Evolutionary conservation across 1,140 invertebrate genomes (phyloP), one percentile per base, ranked within the genome.

Genomic region (Dinoponera quadriceps): DNA sequence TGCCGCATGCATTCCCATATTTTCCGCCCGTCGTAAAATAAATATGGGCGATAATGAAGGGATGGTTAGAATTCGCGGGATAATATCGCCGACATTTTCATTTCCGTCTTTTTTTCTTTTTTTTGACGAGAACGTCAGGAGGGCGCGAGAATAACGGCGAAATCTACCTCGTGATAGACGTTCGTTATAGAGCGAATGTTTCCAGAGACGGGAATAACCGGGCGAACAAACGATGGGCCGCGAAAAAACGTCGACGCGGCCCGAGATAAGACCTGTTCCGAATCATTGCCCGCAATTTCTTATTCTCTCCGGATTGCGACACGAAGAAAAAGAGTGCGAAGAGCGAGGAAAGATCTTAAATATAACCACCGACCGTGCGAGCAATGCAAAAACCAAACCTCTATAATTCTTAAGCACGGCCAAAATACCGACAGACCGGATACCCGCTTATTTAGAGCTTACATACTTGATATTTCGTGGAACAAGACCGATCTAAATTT

Each of bases 261-360:
- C 29, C 38, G 14, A 51, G 66, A 55, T 49, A 57, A 55, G 33
- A 51, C 66, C 25, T 69, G 85, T 87, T 84, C 68, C 85, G 73
- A 86, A 83, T 86, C 81, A 86, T 87, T 87, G 72, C 80, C 20
- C 66, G 65, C 84, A 44, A 83, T 85, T 86, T 87, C 81, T 83
- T 83, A 84, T 86, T 86, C 73, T 69, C 72, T 77, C 20, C 55
- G 65, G 78, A 83, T 63, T 75, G 38, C 57, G n/a, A 38, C 16
- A 18, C 11, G 18, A 27, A 66, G 55, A 48, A 59, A 27, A 78
- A n/a, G 14, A 13, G 4, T 11, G 9, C 13, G 25, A 66, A 73
- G 55, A 33, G 0, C n/a, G 59, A 18, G 14, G 29, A 33, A 14
- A 29, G 44, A 80, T 73, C 22, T 85, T 78, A 83, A 84, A 75